A percentile compares a stretch with the other conserved stretches of the same genome.
These are phyloP conservation scores for Brachycybe producta DNA, from an alignment of 2,888 invertebrate genomes.

Conservation along the genomic window DNA sequence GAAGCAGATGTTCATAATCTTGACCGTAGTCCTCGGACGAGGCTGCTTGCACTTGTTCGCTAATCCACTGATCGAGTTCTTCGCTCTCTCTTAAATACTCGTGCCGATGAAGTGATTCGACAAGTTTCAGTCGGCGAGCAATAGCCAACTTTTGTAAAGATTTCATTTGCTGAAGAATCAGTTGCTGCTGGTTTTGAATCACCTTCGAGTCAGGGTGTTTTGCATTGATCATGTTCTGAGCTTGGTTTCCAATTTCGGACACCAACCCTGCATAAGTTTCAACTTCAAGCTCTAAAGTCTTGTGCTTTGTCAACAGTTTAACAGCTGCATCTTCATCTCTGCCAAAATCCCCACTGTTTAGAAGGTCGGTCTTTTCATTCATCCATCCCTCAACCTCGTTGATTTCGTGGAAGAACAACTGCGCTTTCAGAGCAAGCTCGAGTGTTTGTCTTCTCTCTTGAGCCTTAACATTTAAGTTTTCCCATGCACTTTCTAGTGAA, in stretches of 20 bases:
- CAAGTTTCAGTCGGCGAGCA: constrained; percentile 65
- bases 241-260: constrained; percentile 80
- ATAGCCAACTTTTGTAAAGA: constrained; percentile 66
- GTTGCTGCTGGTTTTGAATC: constrained; percentile 51
- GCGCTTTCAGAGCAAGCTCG: constrained; percentile 73
- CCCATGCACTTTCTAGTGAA: constrained; percentile 59
- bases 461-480: constrained; percentile 54
- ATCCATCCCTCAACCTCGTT: constrained; percentile 88
- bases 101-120: constrained; percentile 80
- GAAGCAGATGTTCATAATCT: constrained; percentile 78
- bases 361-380: constrained; percentile 66
- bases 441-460: constrained; percentile 59
- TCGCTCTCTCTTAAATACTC: constrained; percentile 82
- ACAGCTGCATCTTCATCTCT: constrained; percentile 79
- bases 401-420: constrained; percentile 82
- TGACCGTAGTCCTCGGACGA: constrained; percentile 87
- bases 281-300: constrained; percentile 79
- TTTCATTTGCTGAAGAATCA: constrained; percentile 62
- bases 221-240: constrained; percentile 61
- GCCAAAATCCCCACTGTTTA: constrained; percentile 75
- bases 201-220: constrained; percentile 73
- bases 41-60: constrained; percentile 75
- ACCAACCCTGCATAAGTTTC: constrained; percentile 86
- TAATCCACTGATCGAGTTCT: constrained; percentile 83
- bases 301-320: constrained; percentile 85